Evolutionary conservation across 2,797 vertebrate genomes (phyloP).

Genomic region (Mergus octosetaceus): DNA sequence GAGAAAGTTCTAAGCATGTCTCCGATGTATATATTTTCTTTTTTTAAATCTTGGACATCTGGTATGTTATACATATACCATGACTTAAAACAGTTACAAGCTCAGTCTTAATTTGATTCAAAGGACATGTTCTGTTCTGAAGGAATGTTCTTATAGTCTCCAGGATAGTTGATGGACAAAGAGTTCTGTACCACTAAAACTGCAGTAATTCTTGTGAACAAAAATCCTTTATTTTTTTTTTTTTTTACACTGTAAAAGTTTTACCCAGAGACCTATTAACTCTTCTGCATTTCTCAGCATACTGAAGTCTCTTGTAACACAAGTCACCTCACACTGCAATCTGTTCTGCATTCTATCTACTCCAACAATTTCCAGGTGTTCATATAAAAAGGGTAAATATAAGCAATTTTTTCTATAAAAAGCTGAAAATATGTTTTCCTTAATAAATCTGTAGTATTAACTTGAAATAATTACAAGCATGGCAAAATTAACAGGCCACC

Average conservation of each 20-base stretch:
- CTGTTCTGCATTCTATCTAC: background rate
- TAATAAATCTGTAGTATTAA: background rate
- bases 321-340: background rate
- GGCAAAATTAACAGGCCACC: background rate
- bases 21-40: background rate
- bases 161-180: background rate
- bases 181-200: background rate
- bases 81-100: background rate
- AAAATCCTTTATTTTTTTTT: background rate
- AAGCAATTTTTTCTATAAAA: background rate
- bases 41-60: background rate
- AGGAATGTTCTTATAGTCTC: background rate
- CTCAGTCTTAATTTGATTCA: background rate
- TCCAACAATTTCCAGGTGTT: background rate
- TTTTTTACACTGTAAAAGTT: background rate
- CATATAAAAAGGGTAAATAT: background rate
- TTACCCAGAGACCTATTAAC: background rate
- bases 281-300: background rate
- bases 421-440: background rate
- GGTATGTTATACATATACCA: background rate
- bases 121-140: background rate
- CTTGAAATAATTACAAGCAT: background rate
- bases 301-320: background rate
- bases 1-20: background rate
- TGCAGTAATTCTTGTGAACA: background rate